Evolutionary conservation across 2,113 vertebrate species (phyloP).

Genomic region (Petrocephalus microphthalmus): DNA sequence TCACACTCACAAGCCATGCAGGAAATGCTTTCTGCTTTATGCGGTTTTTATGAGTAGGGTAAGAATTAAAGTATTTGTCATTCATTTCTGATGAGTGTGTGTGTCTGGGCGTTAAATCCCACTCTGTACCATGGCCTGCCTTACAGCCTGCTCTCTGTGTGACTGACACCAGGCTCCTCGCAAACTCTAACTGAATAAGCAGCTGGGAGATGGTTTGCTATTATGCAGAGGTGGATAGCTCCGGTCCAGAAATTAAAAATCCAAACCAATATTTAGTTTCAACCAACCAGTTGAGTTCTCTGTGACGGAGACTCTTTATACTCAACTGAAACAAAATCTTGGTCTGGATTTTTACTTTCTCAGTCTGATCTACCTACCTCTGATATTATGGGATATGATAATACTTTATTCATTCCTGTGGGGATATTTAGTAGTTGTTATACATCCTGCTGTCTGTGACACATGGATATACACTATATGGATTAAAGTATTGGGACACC

Average conservation of each 20-base stretch:
- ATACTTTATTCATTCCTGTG: too few species aligned
- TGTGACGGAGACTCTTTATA: not conserved
- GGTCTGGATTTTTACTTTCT: not conserved
- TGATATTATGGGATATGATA: not conserved
- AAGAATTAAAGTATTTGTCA: not conserved
- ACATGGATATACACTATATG: too few species aligned
- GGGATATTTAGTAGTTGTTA: too few species aligned
- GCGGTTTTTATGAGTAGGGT: not conserved
- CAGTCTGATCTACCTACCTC: not conserved
- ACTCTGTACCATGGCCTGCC: not conserved
- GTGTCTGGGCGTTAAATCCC: not conserved
- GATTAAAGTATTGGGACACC: too few species aligned
- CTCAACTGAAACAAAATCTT: not conserved
- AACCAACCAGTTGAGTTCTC: not conserved
- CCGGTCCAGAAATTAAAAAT: not conserved
- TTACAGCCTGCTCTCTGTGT: not conserved
- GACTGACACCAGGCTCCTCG: not conserved
- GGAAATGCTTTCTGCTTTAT: not conserved
- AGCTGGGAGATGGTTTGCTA: not conserved
- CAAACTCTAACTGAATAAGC: not conserved
- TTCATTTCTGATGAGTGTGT: not conserved
- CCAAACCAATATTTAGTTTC: not conserved
- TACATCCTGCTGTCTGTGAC: too few species aligned
- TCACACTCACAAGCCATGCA: not conserved
- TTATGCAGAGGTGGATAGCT: not conserved